These are phyloP conservation scores for Nudaria mundana DNA, from an alignment of 2,888 invertebrate species.

Conservation along the genomic window DNA sequence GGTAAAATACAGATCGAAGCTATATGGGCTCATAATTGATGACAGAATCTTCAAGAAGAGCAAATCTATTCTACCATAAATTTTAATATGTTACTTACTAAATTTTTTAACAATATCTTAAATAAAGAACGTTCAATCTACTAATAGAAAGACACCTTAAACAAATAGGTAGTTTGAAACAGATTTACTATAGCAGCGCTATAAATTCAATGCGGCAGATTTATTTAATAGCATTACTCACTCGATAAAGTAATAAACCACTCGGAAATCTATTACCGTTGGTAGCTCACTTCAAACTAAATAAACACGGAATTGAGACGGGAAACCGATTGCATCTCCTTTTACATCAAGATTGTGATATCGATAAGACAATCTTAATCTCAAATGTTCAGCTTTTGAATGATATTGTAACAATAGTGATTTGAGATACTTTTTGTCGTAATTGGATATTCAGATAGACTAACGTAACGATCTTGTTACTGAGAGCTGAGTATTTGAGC, in stretches of 20 bases:
- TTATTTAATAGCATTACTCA: constrained; percentile 25
- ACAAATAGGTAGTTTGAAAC: not conserved
- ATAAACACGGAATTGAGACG: constrained; percentile 37
- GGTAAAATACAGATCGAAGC: too few relatives aligned
- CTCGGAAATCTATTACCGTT: constrained; percentile 24
- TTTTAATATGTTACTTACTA: too few relatives aligned
- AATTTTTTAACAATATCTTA: not conserved
- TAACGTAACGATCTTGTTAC: constrained; percentile 50
- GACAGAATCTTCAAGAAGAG: too few relatives aligned
- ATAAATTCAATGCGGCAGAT: constrained; percentile 8
- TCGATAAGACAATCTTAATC: constrained; percentile 24
- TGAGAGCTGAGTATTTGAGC: constrained; percentile 26
- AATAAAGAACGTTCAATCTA: not conserved
- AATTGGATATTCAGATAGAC: constrained; percentile 34
- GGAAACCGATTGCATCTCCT: constrained; percentile 31
- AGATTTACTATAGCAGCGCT: not conserved
- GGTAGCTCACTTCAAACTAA: constrained; percentile 28
- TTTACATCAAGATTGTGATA: constrained; percentile 21
- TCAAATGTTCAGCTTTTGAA: constrained; percentile 22
- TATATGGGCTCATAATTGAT: too few relatives aligned
- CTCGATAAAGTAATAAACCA: constrained; percentile 6
- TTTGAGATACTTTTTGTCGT: constrained; percentile 29
- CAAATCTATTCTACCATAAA: too few relatives aligned
- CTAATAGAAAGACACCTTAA: not conserved
- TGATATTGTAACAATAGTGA: constrained; percentile 39